Base-by-base conservation (phyloP, 1,140 invertebrate genomes). In the Aradophagus sp. region DNA sequence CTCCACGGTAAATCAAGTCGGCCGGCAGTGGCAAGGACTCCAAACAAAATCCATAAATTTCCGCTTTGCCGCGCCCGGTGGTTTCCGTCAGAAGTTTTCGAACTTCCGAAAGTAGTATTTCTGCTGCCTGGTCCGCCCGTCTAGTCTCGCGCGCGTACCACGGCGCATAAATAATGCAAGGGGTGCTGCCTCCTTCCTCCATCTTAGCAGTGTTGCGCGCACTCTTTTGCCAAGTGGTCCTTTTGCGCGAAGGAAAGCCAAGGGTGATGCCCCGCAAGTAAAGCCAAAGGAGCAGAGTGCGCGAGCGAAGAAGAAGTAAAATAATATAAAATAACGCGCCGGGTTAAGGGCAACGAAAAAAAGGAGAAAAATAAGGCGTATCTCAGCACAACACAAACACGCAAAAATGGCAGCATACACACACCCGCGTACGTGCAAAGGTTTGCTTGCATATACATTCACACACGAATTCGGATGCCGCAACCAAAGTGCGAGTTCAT, bases 31-130 rank as follows among this genome's bases (percentile, higher is more conserved):
- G 73, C 77, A 77, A 77, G 77, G 78, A 77, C 71, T 75, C 77
- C 80, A 79, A 84, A 84, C 82, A 84, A 84, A 84, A 82, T 83
- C 80, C 82, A 84, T 84, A 84, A 84, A 83, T 84, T 83, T 79
- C 80, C 79, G 76, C 77, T 75, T 77, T 74, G 69, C 77, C 73
- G 76, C 74, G 80, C 74, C 78, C 80, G 76, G 78, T 78, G 81
- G 81, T 82, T 83, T 82, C 82, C 80, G 79, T 82, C 82, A 81
- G 74, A 82, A 84, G 79, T 84, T 83, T 77, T 77, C 72, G 58
- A 79, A 84, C 75, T 82, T 82, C 73, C 77, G 77, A 83, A 81
- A 84, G 80, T 80, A 81, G 79, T 82, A 82, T 82, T 82, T 83
- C 77, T 78, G 77, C 66, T 76, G 16, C 23, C 62, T 52, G 67